Base-by-base conservation (phyloP, 1,140 invertebrate species). In the Protaetia brevitarsis region DNA sequence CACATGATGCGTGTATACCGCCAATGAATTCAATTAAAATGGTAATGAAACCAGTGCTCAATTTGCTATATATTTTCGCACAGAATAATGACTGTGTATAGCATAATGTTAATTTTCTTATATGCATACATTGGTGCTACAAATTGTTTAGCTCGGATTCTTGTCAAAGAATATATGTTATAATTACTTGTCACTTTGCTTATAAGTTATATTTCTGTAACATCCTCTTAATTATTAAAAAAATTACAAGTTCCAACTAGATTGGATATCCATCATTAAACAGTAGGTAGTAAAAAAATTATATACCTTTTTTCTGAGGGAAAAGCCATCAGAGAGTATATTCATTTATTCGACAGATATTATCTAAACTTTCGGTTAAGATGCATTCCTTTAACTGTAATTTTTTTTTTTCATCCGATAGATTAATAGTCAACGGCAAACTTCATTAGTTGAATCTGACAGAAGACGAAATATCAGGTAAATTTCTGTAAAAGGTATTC, bases 351-450 rank as follows among this genome's bases (percentile, higher is more conserved):
- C 41, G 41, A 45, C 41, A 45, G 41, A 45, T 45, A 45, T 45
- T 45, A 45, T 45, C 41, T 45, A 45, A 21, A 34, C 57, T 61
- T 29, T 61, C 31, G 34, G 58, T 61, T 30, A 67, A 57, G 31
- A 26, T 64, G 27, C 57, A 69, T 71, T 71, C 68, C 68, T 69
- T 70, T 67, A 72, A 60, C 58, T 63, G 67, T 64, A 68, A 69
- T 65, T 63, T 65, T 66, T 56, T 64, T 64, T 63, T 64, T 71
- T 63, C 61, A 64, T 68, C 65, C 68, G 60, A 66, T 66, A 72
- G 71, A 72, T 72, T 72, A 72, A 72, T 72, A 70, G 69, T 65
- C 62, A 68, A 68, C 45, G 64, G 67, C 41, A 70, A 63, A 63
- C 70, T 72, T 72, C 71, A 72, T 72, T 72, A 72, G 68, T 66